A percentile compares a stretch with the other conserved stretches of the same genome.
Conservation (phyloP, 2,888 invertebrate genomes). For the Lepidochitona cinerea region DNA sequence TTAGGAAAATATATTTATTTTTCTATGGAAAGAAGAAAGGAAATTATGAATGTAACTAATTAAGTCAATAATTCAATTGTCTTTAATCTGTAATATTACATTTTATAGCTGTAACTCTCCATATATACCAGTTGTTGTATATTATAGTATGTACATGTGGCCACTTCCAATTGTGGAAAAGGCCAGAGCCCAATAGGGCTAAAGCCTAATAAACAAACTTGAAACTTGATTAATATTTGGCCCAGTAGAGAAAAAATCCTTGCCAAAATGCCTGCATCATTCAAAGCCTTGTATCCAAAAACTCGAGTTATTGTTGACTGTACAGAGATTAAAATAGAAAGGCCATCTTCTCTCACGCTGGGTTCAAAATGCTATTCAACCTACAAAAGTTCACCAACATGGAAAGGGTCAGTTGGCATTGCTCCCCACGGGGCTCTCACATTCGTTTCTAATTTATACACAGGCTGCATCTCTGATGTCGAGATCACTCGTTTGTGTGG, state of each 20-base stretch:
- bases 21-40: no score
- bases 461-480: no score
- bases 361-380: slow-evolving; percentile 34
- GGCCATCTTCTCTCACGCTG: slow-evolving; percentile 27
- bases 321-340: slow-evolving; percentile 36
- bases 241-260: slow-evolving; percentile 22
- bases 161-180: no score
- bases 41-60: slow-evolving; percentile 19
- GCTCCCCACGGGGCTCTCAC: slow-evolving; percentile 24
- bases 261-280: slow-evolving; percentile 30
- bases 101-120: no score
- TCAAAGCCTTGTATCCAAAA: slow-evolving; percentile 26
- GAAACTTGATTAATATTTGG: slow-evolving; percentile 31
- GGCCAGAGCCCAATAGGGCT: no score
- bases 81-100: no score
- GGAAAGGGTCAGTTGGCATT: slow-evolving; percentile 34
- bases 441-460: no score
- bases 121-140: no score
- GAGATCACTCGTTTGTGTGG: no score
- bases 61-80: no score
- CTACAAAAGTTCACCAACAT: slow-evolving; percentile 39
- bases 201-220: slow-evolving; percentile 12
- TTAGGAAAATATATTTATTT: no score
- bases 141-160: no score
- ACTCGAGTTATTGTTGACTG: slow-evolving; percentile 40